Evolutionary conservation across 2,113 vertebrate genomes (phyloP).

Genomic region (Polypterus bichir): DNA sequence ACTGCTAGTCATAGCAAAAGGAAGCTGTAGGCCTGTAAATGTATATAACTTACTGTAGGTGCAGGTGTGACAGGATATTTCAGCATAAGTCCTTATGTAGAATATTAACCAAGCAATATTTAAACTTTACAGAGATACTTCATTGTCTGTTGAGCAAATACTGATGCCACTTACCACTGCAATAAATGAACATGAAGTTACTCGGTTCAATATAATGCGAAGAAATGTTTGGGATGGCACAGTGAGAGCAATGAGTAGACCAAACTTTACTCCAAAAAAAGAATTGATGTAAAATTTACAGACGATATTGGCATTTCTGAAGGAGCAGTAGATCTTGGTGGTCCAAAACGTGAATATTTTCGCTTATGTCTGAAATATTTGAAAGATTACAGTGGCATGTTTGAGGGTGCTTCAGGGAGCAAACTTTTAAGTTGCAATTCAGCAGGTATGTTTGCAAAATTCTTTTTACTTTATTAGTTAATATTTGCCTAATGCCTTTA

Average conservation of each 20-base stretch:
- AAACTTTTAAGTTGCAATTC: conserved; percentile 10
- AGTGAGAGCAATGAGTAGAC: conserved; percentile 11
- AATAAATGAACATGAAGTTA: conserved; percentile 1
- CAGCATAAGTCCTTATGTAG: no score
- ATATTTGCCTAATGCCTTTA: no score
- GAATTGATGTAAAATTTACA: conserved; percentile 15
- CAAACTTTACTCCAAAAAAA: conserved; percentile 14
- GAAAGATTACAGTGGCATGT: conserved; percentile 14
- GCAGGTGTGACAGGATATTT: no score
- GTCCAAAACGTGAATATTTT: conserved; percentile 17
- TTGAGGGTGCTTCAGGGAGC: conserved; percentile 4
- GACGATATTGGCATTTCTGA: conserved; percentile 16
- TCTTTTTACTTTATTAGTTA: no score
- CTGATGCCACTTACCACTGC: not conserved
- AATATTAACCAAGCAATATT: no score
- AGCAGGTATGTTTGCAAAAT: not conserved
- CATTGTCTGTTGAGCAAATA: conserved; percentile 2
- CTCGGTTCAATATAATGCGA: conserved; percentile 18
- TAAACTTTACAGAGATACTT: not conserved
- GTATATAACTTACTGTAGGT: no score
- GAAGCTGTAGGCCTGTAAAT: no score
- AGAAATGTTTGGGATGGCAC: conserved; percentile 19
- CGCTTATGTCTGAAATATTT: conserved; percentile 14
- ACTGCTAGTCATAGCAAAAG: no score
- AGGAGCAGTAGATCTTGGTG: conserved; percentile 18